Conservation (phyloP, 2,888 invertebrate genomes). For the Cotesia congregata region DNA sequence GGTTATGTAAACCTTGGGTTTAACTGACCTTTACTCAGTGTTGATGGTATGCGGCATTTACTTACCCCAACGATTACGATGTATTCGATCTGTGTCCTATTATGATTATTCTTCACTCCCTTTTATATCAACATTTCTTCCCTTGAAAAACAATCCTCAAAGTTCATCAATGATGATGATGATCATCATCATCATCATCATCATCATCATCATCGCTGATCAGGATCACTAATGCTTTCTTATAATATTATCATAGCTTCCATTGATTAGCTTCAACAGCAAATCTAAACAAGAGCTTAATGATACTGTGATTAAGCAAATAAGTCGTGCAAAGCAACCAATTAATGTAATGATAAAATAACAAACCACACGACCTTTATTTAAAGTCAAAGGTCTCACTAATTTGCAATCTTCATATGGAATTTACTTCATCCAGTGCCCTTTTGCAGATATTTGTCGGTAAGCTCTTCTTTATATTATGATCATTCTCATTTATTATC, state of each 20-base stretch:
- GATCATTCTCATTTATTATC: neutral
- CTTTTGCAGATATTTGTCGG: neutral
- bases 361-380: constrained; percentile 25
- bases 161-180: neutral
- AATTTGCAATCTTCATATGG: neutral
- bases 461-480: neutral
- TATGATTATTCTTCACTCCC: constrained; percentile 39
- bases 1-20: constrained; percentile 66
- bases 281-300: neutral
- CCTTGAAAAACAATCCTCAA: neutral
- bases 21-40: constrained; percentile 65
- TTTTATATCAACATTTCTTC: neutral
- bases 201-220: too few species aligned
- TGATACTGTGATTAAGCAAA: neutral
- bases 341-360: constrained; percentile 9
- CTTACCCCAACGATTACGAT: constrained; percentile 56
- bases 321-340: neutral
- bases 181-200: neutral
- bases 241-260: neutral
- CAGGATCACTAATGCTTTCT: too few species aligned
- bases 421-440: constrained; percentile 4
- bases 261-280: neutral
- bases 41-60: constrained; percentile 67
- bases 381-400: constrained; percentile 16
- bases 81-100: constrained; percentile 47